Conservation (phyloP, 2,888 invertebrate genomes). For the Mythimna loreyi region DNA sequence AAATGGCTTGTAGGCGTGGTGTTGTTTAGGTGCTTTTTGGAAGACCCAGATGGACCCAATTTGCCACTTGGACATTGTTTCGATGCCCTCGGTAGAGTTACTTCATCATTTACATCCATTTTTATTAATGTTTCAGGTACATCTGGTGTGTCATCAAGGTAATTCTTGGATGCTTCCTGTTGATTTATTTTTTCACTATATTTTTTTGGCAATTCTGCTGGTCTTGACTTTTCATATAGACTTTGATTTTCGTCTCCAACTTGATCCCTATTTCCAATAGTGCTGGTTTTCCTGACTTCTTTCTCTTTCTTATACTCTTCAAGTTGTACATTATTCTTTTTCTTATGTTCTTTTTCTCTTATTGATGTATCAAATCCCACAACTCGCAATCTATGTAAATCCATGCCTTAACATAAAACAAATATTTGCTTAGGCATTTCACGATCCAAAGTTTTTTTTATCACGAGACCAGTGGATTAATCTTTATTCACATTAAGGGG, state of each 20-base stretch:
- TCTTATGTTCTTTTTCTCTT: slow-evolving; percentile 33
- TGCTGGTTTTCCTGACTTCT: slow-evolving; percentile 13
- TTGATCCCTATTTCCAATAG: slow-evolving; percentile 13
- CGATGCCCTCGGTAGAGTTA: not conserved
- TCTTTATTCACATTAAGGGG: slow-evolving; percentile 24
- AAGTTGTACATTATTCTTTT: slow-evolving; percentile 27
- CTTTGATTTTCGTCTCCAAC: slow-evolving; percentile 4
- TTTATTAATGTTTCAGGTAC: not conserved
- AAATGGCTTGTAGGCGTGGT: not conserved
- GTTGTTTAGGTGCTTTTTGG: not conserved
- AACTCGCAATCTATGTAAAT: slow-evolving; percentile 67
- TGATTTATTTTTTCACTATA: not conserved
- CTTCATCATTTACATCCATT: not conserved
- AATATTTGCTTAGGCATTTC: slow-evolving; percentile 23
- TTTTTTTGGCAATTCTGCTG: slow-evolving; percentile 11
- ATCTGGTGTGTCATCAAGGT: not conserved
- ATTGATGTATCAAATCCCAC: slow-evolving; percentile 62
- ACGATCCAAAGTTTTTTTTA: slow-evolving; percentile 20
- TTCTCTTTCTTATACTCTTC: slow-evolving; percentile 8
- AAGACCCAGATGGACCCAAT: not conserved
- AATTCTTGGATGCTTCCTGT: not conserved
- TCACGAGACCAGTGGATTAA: slow-evolving; percentile 25
- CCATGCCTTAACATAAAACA: slow-evolving; percentile 53
- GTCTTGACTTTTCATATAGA: not conserved
- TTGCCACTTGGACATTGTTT: not conserved